Base-by-base conservation (phyloP, 2,888 invertebrate genomes). In the Lochmaea capreae region DNA sequence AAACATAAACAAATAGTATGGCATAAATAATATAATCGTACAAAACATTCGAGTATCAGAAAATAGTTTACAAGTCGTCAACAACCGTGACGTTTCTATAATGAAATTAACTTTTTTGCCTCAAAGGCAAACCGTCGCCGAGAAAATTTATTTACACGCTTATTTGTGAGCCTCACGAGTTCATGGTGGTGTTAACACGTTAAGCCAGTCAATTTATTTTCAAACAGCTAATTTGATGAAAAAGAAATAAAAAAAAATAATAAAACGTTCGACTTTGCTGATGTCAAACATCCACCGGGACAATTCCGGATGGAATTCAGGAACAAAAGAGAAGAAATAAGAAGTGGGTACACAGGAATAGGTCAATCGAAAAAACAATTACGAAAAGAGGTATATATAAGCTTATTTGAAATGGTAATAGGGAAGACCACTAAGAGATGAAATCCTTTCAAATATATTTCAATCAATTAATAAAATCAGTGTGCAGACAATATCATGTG, bases 171-270 rank as follows among this genome's bases (percentile, higher is more conserved):
- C n/a, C 4, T 49, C 11, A 26, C 58, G 26, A 58, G 58, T 58
- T 58, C 58, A 58, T 26, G 58, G 18, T 58, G 12, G 58, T 58
- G 58, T 14, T 58, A 58, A 58, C 57, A 58, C 22, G 58, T 58
- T 58, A 26, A 58, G 22, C 58, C 58, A 18, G 58, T 26, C 26
- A 58, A 58, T 22, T 26, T 26, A 58, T 12, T 58, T 58, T 58
- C 22, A 26, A 26, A 22, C 26, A 26, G 58, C 26, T 26, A 16
- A 58, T 58, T 58, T 58, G 11, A 58, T 26, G 18, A 58, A 26
- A 58, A 58, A 26, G 10, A 58, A 58, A 33, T 33, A 33, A 5
- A 26, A 26, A 33, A 33, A 33, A 33, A 33, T 33, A 33, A 58
- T n/a, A 16, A 57, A 57, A 57, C 22, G 57, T 22, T 57, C 57